Evolutionary conservation across 1,140 invertebrate genomes (phyloP), one percentile per base, ranked within the genome.

Genomic region (Anoplophora glabripennis): DNA sequence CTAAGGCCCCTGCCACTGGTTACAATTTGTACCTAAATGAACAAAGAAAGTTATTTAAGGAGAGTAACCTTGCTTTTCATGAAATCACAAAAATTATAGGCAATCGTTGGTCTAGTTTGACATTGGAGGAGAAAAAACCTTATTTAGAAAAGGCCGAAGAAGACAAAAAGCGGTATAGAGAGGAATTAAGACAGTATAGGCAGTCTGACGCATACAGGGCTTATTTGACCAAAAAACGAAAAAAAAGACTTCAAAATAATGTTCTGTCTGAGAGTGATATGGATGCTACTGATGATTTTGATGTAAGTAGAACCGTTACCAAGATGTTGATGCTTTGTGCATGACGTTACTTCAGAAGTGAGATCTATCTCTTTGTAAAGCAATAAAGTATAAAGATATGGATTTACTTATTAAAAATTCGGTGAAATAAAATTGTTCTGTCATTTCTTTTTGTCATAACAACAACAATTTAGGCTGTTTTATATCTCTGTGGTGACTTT

Each of bases 1-100:
- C 82, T 10, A 80, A 82, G 70, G 81, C 81, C 33, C 83, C 83
- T 14, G 75, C 78, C 10, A 82, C 82, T 14, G 82, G 81, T 12
- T 84, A 84, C 71, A 80, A 82, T 48, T 64, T 82, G 17, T 84
- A 80, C 75, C 73, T 83, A 14, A 82, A 81, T 61, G 80, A 82
- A 56, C 76, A 81, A 62, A 69, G 82, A 53, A 78, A 80, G 64
- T 65, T 72, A 33, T 80, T 81, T 55, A 82, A 81, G 63, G 77
- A 81, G 53, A 72, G 80, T 35, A 71, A 72, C n/a, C 78, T 83
- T 69, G 71, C 65, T 17, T 72, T 72, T 69, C 74, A 75, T 55
- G 73, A 83, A 71, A 81, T 82, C 45, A 80, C 81, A 0, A 81
- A 82, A 69, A 73, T 83, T 49, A 72, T 83, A 35, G 82, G 81